Conservation (phyloP, 2,113 vertebrate genomes). For the Corythoichthys haematopterus region DNA sequence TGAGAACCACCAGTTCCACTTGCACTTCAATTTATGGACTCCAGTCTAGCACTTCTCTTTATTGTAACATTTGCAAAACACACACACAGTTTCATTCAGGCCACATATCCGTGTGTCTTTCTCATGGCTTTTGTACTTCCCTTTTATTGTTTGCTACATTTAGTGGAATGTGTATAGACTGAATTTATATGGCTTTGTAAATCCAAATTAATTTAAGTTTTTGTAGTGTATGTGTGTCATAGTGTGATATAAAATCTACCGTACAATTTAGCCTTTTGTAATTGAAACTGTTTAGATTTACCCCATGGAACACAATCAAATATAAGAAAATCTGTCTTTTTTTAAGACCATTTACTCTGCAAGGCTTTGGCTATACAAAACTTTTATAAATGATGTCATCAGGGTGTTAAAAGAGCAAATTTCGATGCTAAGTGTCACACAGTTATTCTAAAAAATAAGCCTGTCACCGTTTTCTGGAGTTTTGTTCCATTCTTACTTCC, state of each 20-base stretch:
- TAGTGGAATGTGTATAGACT: neutral
- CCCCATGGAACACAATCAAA: too few species aligned
- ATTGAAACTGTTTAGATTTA: too few species aligned
- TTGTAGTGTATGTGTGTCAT: too few species aligned
- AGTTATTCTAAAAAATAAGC: too few species aligned
- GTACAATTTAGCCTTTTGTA: too few species aligned
- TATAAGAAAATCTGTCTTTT: too few species aligned
- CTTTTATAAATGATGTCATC: neutral
- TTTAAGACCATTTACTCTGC: too few species aligned
- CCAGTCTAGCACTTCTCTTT: neutral
- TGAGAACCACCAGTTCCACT: conserved; percentile 4
- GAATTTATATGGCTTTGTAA: neutral
- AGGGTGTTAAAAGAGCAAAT: too few species aligned
- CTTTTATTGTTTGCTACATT: neutral
- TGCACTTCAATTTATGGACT: neutral
- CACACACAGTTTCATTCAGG: neutral
- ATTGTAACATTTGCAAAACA: neutral
- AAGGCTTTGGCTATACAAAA: neutral
- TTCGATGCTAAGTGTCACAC: too few species aligned
- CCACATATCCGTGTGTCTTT: conserved; percentile 21
- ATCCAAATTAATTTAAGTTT: neutral
- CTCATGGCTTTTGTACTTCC: conserved; percentile 20
- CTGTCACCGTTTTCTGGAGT: neutral
- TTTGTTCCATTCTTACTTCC: neutral
- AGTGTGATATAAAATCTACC: too few species aligned